These are phyloP conservation scores for Epizoanthus rinbou DNA, from an alignment of 92 coral and sea anemone species.

Conservation along the genomic window DNA sequence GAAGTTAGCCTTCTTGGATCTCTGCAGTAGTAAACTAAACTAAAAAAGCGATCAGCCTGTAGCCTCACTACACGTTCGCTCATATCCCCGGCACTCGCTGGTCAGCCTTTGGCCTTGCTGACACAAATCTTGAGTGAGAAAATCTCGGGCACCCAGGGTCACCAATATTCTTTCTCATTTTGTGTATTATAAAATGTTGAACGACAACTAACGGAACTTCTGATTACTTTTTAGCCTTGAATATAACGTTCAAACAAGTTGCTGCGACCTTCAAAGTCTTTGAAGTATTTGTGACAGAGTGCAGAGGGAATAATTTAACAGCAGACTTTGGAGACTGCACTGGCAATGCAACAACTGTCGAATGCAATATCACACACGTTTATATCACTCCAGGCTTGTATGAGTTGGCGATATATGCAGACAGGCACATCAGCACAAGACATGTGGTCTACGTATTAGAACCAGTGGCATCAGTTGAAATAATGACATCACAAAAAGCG, in stretches of 20 bases:
- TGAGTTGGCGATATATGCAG: slow-evolving; percentile 37
- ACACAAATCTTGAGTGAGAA: no score
- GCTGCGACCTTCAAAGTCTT: slow-evolving; percentile 4
- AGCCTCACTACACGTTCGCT: no score
- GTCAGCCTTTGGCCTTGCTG: no score
- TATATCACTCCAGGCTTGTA: slow-evolving; percentile 57
- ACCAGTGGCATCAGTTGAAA: slow-evolving; percentile 34
- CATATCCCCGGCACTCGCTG: no score
- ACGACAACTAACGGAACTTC: no score
- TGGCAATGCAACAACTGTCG: slow-evolving; percentile 12
- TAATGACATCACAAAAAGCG: slow-evolving; percentile 9
- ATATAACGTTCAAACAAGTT: not conserved
- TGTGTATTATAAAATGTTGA: no score
- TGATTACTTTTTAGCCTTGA: slow-evolving; percentile 7
- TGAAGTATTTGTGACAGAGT: slow-evolving; percentile 20
- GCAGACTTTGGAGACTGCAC: slow-evolving; percentile 65
- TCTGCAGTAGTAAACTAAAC: no score
- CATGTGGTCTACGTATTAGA: slow-evolving; percentile 47
- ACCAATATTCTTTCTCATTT: no score
- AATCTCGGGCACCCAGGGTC: no score
- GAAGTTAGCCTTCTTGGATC: no score
- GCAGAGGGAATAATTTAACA: slow-evolving; percentile 27
- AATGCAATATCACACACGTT: slow-evolving; percentile 58
- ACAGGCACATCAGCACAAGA: slow-evolving; percentile 34
- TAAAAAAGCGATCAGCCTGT: no score